These are phyloP conservation scores for Heterochromis multidens DNA, from an alignment of 2,113 vertebrate species.

Conservation along the genomic window DNA sequence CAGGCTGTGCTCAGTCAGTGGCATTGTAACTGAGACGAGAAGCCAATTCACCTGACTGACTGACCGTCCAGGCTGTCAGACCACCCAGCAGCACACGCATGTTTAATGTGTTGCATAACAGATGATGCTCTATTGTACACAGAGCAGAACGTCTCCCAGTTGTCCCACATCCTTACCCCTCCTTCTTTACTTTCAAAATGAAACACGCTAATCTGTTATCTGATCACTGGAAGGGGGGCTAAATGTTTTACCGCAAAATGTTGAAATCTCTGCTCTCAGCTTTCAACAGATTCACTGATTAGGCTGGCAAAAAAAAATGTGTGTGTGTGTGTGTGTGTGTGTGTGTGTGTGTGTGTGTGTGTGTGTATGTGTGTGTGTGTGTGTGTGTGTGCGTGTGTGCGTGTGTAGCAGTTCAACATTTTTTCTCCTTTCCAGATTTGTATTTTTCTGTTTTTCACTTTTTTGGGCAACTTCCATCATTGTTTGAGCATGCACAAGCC, in stretches of 20 bases:
- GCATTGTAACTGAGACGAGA: constrained; percentile 23
- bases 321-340: background rate
- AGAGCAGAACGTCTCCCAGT: background rate
- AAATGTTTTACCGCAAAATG: background rate
- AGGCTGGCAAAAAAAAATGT: background rate
- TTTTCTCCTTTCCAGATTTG: background rate
- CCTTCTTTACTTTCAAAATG: constrained; percentile 45
- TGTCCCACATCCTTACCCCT: constrained; percentile 16
- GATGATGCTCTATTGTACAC: constrained; percentile 53
- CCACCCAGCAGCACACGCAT: background rate
- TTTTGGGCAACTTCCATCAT: background rate
- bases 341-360: too few relatives aligned
- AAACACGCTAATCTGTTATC: constrained; percentile 33
- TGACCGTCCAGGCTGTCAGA: constrained; percentile 17
- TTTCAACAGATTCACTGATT: background rate
- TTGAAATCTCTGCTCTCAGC: background rate
- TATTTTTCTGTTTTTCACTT: background rate
- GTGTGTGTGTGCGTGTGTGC: background rate
- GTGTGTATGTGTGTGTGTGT: too few relatives aligned
- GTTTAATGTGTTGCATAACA: constrained; percentile 61
- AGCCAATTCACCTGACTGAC: constrained; percentile 33
- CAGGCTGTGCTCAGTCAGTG: background rate
- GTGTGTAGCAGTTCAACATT: background rate
- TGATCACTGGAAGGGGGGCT: constrained; percentile 9
- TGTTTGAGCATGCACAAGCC: background rate